Evolutionary conservation across 2,888 invertebrate genomes (phyloP).

Genomic region (Leuctra nigra): DNA sequence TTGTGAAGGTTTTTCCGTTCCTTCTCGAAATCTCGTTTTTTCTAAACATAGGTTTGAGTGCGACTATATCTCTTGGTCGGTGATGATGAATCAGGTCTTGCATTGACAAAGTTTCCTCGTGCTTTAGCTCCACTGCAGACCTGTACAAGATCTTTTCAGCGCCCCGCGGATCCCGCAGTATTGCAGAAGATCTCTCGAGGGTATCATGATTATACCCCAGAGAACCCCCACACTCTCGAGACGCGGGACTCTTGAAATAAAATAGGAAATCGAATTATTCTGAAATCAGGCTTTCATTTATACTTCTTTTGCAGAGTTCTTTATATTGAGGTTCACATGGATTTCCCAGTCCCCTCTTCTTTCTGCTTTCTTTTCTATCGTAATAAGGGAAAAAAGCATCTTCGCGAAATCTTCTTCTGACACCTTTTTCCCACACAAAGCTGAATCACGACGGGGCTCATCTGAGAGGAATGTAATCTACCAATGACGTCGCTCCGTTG

Average conservation of each 20-base stretch:
- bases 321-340: background rate
- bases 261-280: conserved; percentile 17
- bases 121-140: too few species aligned
- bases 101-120: background rate
- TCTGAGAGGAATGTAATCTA: too few species aligned
- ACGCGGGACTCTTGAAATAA: conserved; percentile 7
- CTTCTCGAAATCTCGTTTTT: too few species aligned
- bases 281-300: conserved; percentile 17
- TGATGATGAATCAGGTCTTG: too few species aligned
- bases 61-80: too few species aligned
- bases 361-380: conserved; percentile 3
- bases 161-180: background rate
- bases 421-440: too few species aligned
- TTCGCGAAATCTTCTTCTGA: conserved; percentile 1
- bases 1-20: too few species aligned
- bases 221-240: background rate
- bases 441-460: too few species aligned
- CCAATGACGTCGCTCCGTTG: too few species aligned
- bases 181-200: background rate
- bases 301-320: background rate
- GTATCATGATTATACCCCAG: conserved; percentile 7
- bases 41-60: too few species aligned
- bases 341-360: conserved; percentile 13
- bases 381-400: background rate
- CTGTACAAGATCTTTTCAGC: too few species aligned